Percentiles rank a stretch among this genome's conserved stretches.
These are phyloP conservation scores for Lanius ludovicianus DNA, from an alignment of 2,113 vertebrate genomes.

Conservation along the genomic window DNA sequence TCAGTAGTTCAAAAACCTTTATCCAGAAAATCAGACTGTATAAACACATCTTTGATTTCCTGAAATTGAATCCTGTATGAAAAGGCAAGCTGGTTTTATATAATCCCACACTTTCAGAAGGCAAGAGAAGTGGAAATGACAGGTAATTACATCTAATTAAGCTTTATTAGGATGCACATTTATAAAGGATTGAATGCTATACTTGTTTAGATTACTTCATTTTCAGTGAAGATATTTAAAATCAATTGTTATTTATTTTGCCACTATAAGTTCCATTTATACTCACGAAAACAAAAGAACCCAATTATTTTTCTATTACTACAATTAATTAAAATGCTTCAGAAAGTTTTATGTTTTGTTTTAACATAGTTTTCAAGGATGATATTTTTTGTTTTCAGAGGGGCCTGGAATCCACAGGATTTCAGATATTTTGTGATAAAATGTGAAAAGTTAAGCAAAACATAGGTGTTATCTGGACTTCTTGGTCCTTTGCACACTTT, in stretches of 20 bases:
- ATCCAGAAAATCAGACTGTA: slow-evolving; percentile 14
- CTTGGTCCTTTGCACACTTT: not conserved
- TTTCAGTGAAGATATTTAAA: not conserved
- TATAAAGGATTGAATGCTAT: not conserved
- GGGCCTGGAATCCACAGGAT: not conserved
- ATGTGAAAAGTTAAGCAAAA: not conserved
- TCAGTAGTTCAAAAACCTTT: not conserved
- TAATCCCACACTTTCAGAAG: not conserved
- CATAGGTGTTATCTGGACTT: not conserved
- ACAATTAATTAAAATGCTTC: not conserved
- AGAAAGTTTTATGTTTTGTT: not conserved
- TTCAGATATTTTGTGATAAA: not conserved
- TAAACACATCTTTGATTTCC: slow-evolving; percentile 2
- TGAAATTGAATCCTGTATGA: slow-evolving; percentile 6
- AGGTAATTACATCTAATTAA: not conserved
- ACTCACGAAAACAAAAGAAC: not conserved
- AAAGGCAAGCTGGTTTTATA: not conserved
- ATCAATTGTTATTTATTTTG: not conserved
- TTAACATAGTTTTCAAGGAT: not conserved
- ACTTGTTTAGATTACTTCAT: not conserved
- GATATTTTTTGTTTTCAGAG: not conserved
- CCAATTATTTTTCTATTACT: not conserved
- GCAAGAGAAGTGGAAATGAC: not conserved
- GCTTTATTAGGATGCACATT: not conserved
- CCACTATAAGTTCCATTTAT: not conserved